A percentile compares a stretch with the other conserved stretches of the same genome.
Evolutionary conservation across 2,113 vertebrate species (phyloP).

Genomic region (Oreamnos americanus): DNA sequence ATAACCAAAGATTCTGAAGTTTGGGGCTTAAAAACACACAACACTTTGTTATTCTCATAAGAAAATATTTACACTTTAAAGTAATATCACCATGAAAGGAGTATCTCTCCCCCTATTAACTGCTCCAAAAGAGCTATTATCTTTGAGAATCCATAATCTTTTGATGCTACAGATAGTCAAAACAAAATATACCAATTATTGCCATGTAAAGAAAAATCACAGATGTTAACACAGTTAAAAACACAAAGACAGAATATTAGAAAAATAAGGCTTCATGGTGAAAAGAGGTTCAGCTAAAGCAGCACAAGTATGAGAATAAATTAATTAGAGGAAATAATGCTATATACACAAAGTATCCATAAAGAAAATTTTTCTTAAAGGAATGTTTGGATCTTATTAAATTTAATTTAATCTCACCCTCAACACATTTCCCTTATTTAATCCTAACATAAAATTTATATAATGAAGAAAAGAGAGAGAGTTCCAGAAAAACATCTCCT

Average conservation of each 20-base stretch:
- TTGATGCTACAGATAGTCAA: conserved; percentile 54
- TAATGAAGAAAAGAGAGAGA: not conserved
- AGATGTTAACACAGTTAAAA: conserved; percentile 47
- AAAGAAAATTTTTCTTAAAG: conserved; percentile 16
- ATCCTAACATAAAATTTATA: not conserved
- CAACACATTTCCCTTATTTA: not conserved
- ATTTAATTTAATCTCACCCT: not conserved
- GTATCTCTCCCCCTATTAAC: not conserved
- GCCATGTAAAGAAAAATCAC: conserved; percentile 20
- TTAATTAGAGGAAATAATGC: not conserved
- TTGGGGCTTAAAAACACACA: not conserved
- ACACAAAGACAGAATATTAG: conserved; percentile 8
- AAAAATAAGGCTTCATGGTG: conserved; percentile 28
- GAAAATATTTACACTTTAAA: conserved; percentile 35
- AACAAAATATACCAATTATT: conserved; percentile 47
- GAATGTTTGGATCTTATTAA: conserved; percentile 6
- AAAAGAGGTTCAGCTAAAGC: conserved; percentile 38
- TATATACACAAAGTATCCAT: not conserved
- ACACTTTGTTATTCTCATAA: conserved; percentile 33
- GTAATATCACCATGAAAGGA: conserved; percentile 20
- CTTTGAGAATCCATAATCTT: not conserved
- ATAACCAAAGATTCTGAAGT: not conserved
- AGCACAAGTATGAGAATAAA: conserved; percentile 25
- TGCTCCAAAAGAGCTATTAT: conserved; percentile 3
- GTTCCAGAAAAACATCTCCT: not conserved